A percentile compares a stretch with the other conserved stretches of the same genome.
phyloP scores from a whole-genome alignment of 2,888 invertebrate genomes.

The Autographa gamma region DNA sequence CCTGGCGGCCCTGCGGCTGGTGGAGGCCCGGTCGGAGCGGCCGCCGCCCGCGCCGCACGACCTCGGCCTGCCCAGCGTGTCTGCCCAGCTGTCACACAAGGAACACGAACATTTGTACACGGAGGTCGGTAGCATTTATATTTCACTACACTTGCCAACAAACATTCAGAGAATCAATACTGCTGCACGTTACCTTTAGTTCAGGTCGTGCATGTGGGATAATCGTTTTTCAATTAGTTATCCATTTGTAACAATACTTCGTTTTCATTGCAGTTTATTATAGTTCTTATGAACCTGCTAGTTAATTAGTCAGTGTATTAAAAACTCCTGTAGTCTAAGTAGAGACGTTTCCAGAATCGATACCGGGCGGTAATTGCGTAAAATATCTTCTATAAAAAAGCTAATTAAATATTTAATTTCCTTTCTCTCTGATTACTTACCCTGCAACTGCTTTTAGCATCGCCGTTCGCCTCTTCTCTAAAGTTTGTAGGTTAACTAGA shows the following conservation, averaged over 20 bases:
- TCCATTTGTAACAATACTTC: background rate
- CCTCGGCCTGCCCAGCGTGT: slow-evolving; percentile 92
- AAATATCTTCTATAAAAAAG: too few relatives aligned
- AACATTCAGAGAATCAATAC: background rate
- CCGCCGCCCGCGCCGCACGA: slow-evolving; percentile 89
- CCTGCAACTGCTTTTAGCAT: too few relatives aligned
- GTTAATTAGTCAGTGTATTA: too few relatives aligned
- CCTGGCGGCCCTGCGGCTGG: slow-evolving; percentile 93
- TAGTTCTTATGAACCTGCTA: too few relatives aligned
- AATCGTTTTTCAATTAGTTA: background rate
- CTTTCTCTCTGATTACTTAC: too few relatives aligned
- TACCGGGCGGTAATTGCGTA: too few relatives aligned
- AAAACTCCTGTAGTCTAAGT: too few relatives aligned
- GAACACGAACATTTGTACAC: slow-evolving; percentile 87
- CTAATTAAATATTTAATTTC: too few relatives aligned
- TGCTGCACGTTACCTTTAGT: background rate
- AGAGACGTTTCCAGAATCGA: too few relatives aligned
- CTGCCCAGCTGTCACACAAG: slow-evolving; percentile 92
- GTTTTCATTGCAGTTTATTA: background rate
- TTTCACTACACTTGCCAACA: background rate
- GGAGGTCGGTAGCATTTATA: slow-evolving; percentile 69
- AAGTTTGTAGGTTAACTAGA: too few relatives aligned
- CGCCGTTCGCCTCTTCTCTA: too few relatives aligned
- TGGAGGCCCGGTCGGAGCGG: slow-evolving; percentile 92
- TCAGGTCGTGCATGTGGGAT: slow-evolving; percentile 1